Evolutionary conservation across 1,140 invertebrate species (phyloP).

Genomic region (Aethina tumida): DNA sequence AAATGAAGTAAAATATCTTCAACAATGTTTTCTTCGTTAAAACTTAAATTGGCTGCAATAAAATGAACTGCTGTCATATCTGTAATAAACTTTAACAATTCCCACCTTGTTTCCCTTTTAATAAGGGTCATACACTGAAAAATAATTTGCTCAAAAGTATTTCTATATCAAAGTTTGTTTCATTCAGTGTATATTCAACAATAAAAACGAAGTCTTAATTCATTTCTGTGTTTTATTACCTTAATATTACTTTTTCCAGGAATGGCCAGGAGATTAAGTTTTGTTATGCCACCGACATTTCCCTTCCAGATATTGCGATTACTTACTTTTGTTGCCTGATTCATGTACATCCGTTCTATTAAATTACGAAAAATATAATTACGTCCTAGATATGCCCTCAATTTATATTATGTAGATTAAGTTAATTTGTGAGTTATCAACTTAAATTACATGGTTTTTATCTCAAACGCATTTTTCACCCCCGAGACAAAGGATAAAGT

Average conservation of each 20-base stretch:
- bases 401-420: too few relatives aligned
- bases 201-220: slow-evolving; percentile 30
- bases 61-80: slow-evolving; percentile 25
- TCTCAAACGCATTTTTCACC: too few relatives aligned
- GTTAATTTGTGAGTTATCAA: too few relatives aligned
- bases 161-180: slow-evolving; percentile 29
- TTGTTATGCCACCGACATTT: slow-evolving; percentile 9
- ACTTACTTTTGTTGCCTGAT: too few relatives aligned
- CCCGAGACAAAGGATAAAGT: too few relatives aligned
- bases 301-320: too few relatives aligned
- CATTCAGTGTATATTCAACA: slow-evolving; percentile 29
- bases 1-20: slow-evolving; percentile 5
- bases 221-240: slow-evolving; percentile 19
- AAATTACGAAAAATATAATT: too few relatives aligned
- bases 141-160: slow-evolving; percentile 31
- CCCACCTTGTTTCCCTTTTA: slow-evolving; percentile 22
- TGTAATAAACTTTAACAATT: slow-evolving; percentile 23
- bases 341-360: too few relatives aligned
- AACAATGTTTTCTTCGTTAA: slow-evolving; percentile 27
- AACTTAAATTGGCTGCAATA: slow-evolving; percentile 30
- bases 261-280: slow-evolving; percentile 18
- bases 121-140: slow-evolving; percentile 22
- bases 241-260: slow-evolving; percentile 12
- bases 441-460: too few relatives aligned
- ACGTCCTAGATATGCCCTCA: too few relatives aligned